A percentile compares a stretch with the other conserved stretches of the same genome.
Conservation (phyloP, 2,113 vertebrate species). For the Psilopogon haemacephalus region DNA sequence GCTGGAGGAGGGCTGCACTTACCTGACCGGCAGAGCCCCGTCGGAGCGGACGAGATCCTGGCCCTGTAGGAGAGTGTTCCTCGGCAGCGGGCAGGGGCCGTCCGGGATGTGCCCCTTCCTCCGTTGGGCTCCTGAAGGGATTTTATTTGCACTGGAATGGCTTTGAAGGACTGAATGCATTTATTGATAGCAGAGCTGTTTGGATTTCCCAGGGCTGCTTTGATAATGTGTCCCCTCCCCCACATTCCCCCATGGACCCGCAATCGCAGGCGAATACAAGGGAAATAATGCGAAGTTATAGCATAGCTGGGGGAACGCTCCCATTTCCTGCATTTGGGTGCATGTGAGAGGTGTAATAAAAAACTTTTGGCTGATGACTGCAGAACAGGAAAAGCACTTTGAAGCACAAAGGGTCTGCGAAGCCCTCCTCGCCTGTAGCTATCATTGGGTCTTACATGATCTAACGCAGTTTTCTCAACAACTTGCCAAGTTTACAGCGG, state of each 20-base stretch:
- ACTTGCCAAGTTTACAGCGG: background rate
- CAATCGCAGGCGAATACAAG: background rate
- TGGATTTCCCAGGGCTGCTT: slow-evolving; percentile 26
- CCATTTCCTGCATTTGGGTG: background rate
- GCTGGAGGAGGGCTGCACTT: background rate
- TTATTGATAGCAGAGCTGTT: slow-evolving; percentile 23
- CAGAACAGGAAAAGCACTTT: background rate
- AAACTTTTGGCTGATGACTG: background rate
- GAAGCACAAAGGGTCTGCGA: background rate
- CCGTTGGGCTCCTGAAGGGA: background rate
- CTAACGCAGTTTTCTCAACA: background rate
- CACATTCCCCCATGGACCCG: background rate
- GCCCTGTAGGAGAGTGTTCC: background rate
- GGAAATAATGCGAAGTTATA: background rate
- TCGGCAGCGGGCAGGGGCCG: background rate
- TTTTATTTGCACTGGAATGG: slow-evolving; percentile 34
- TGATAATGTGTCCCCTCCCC: background rate
- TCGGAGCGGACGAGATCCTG: background rate
- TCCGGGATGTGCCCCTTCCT: background rate
- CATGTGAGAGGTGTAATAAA: background rate
- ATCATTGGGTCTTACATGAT: background rate
- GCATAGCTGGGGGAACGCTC: background rate
- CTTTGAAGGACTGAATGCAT: slow-evolving; percentile 18
- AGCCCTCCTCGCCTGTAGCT: background rate
- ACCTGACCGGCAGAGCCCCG: background rate